A percentile compares a stretch with the other conserved stretches of the same genome.
These are phyloP conservation scores for Calosoma granatense DNA, from an alignment of 1,140 invertebrate species.

Conservation along the genomic window DNA sequence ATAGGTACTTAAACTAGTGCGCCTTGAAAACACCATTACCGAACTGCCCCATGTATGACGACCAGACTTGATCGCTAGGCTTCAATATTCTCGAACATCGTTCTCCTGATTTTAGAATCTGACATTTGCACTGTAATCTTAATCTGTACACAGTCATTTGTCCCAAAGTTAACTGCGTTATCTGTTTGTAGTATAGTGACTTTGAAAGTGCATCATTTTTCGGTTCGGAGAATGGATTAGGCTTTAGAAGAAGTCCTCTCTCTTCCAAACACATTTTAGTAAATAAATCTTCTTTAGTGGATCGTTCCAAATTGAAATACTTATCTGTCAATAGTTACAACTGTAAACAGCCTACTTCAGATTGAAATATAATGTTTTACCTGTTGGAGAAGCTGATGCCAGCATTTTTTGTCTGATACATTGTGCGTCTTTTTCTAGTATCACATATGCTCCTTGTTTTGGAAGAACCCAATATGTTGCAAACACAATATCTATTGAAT, in stretches of 20 bases:
- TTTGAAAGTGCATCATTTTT: slow-evolving; percentile 31
- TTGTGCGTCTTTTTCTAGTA: slow-evolving; percentile 38
- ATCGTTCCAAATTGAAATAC: slow-evolving; percentile 15
- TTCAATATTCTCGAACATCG: slow-evolving; percentile 39
- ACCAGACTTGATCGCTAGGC: slow-evolving; percentile 39
- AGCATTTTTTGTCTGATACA: slow-evolving; percentile 36
- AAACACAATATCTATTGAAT: slow-evolving; percentile 42
- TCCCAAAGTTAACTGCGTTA: slow-evolving; percentile 36
- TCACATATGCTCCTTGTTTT: slow-evolving; percentile 31
- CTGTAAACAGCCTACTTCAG: slow-evolving; percentile 11
- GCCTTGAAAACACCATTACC: slow-evolving; percentile 40
- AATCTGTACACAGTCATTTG: slow-evolving; percentile 47
- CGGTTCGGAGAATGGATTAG: slow-evolving; percentile 12
- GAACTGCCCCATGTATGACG: slow-evolving; percentile 36
- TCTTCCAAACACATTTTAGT: slow-evolving; percentile 35
- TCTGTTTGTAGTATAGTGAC: slow-evolving; percentile 35
- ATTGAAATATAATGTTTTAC: slow-evolving; percentile 22
- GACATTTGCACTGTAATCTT: slow-evolving; percentile 40
- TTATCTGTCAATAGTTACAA: slow-evolving; percentile 23
- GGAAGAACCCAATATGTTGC: slow-evolving; percentile 44
- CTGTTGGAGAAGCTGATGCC: slow-evolving; percentile 19
- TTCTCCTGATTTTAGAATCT: slow-evolving; percentile 34
- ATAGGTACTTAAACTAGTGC: no score
- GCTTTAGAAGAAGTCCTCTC: slow-evolving; percentile 25
- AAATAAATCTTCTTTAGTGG: slow-evolving; percentile 18